Evolutionary conservation across 2,113 vertebrate species (phyloP).

Genomic region (Ciconia maguari): DNA sequence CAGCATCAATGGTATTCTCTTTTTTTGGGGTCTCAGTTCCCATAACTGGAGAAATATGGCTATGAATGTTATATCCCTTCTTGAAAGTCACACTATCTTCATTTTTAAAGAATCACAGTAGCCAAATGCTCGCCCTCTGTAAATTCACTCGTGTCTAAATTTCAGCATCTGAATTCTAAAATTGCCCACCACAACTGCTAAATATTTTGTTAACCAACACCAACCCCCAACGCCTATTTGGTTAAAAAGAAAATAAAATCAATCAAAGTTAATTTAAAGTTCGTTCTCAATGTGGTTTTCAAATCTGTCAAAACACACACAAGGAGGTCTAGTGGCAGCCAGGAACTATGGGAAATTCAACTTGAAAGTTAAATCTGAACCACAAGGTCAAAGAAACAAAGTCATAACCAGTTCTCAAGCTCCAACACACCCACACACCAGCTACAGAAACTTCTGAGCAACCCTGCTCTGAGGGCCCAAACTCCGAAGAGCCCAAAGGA

Average conservation of each 20-base stretch:
- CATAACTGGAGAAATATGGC: not conserved
- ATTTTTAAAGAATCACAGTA: not conserved
- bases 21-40: not conserved
- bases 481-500: not conserved
- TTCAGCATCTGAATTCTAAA: not conserved
- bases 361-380: constrained; percentile 64
- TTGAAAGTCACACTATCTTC: not conserved
- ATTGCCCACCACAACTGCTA: not conserved
- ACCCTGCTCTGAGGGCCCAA: not conserved
- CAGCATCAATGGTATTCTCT: not conserved
- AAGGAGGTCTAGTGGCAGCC: constrained; percentile 22
- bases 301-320: constrained; percentile 57
- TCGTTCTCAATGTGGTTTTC: constrained; percentile 27
- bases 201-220: not conserved
- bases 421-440: constrained; percentile 49
- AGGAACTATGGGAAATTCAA: constrained; percentile 64
- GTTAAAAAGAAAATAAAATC: constrained; percentile 9
- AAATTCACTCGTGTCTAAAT: not conserved
- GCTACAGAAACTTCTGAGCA: constrained; percentile 5
- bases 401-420: constrained; percentile 59
- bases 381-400: constrained; percentile 71
- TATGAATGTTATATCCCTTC: not conserved
- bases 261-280: constrained; percentile 11
- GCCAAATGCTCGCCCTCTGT: not conserved
- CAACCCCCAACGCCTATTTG: not conserved